Percentiles rank a stretch among this genome's conserved stretches.
Evolutionary conservation across 2,797 vertebrate species (phyloP).

Genomic region (Semaprochilodus insignis): DNA sequence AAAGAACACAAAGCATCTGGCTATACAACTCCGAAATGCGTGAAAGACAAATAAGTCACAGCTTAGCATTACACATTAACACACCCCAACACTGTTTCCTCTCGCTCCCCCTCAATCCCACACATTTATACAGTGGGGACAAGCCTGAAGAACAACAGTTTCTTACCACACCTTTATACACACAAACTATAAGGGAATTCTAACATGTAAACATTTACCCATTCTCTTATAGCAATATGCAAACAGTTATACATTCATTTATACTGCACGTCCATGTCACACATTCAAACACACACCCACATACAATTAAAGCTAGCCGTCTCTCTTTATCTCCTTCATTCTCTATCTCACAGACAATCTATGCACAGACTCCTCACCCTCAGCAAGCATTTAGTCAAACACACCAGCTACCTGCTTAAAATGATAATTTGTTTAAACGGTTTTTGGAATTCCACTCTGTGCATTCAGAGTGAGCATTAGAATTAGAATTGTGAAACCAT

Average conservation of each 20-base stretch:
- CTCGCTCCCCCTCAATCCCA: slow-evolving; percentile 6
- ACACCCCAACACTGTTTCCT: slow-evolving; percentile 13
- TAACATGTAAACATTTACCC: slow-evolving; percentile 61
- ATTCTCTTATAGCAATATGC: slow-evolving; percentile 59
- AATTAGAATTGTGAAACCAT: slow-evolving; percentile 59
- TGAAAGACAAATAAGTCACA: neutral
- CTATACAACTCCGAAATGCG: neutral
- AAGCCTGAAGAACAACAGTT: slow-evolving; percentile 8
- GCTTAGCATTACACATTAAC: neutral
- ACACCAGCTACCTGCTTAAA: slow-evolving; percentile 59
- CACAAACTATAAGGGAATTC: slow-evolving; percentile 41
- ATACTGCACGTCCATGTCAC: slow-evolving; percentile 45
- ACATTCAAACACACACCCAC: slow-evolving; percentile 51
- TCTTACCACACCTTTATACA: slow-evolving; percentile 51
- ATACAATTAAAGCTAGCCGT: slow-evolving; percentile 42
- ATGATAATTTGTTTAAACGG: slow-evolving; percentile 71
- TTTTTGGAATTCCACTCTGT: slow-evolving; percentile 69
- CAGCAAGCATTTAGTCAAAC: slow-evolving; percentile 44
- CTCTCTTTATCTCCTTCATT: slow-evolving; percentile 49
- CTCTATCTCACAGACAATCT: slow-evolving; percentile 26
- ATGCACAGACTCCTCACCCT: slow-evolving; percentile 27
- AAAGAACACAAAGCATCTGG: slow-evolving; percentile 5
- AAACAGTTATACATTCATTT: slow-evolving; percentile 58
- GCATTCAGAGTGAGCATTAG: slow-evolving; percentile 66
- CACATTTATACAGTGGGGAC: slow-evolving; percentile 15